Evolutionary conservation across 2,888 invertebrate species (phyloP).

Genomic region (Hirtodrosophila confusa): DNA sequence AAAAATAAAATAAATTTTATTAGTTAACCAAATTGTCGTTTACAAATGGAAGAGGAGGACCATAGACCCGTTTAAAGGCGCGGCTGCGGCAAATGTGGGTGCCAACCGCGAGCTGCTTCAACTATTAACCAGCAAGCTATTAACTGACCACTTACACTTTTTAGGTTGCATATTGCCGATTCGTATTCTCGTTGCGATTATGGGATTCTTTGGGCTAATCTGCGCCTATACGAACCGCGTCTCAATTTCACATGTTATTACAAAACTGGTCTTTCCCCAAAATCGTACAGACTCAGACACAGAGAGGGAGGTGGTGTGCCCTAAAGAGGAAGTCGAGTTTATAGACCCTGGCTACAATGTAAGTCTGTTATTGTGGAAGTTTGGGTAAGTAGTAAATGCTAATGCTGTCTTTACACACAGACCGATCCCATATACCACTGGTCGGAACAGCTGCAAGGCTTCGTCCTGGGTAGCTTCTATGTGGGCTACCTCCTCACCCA

Average conservation of each 20-base stretch:
- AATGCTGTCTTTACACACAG: conserved; percentile 7
- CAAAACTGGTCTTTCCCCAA: conserved; percentile 82
- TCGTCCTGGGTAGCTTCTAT: conserved; percentile 91
- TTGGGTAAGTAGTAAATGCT: background rate
- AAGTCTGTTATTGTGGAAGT: background rate
- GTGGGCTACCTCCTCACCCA: conserved; percentile 92
- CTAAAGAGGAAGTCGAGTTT: background rate
- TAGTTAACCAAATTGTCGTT: no score
- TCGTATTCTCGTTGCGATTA: conserved; percentile 87
- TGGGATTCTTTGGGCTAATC: conserved; percentile 88
- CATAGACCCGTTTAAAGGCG: conserved; percentile 26
- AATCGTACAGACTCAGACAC: conserved; percentile 2
- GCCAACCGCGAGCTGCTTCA: no score
- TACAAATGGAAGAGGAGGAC: conserved; percentile 10
- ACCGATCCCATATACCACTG: conserved; percentile 86
- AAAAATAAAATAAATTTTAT: background rate
- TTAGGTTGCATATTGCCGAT: conserved; percentile 87
- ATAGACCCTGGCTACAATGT: rapidly evolving
- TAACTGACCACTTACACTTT: background rate
- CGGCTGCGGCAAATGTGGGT: conserved; percentile 16
- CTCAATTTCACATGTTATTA: conserved; percentile 88
- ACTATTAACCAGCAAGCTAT: no score
- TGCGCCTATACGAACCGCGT: conserved; percentile 89
- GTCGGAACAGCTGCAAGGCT: conserved; percentile 88
- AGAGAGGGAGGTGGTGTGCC: conserved; percentile 7